These are phyloP conservation scores for Ahaetulla prasina DNA, from an alignment of 2,113 vertebrate species.

Conservation along the genomic window DNA sequence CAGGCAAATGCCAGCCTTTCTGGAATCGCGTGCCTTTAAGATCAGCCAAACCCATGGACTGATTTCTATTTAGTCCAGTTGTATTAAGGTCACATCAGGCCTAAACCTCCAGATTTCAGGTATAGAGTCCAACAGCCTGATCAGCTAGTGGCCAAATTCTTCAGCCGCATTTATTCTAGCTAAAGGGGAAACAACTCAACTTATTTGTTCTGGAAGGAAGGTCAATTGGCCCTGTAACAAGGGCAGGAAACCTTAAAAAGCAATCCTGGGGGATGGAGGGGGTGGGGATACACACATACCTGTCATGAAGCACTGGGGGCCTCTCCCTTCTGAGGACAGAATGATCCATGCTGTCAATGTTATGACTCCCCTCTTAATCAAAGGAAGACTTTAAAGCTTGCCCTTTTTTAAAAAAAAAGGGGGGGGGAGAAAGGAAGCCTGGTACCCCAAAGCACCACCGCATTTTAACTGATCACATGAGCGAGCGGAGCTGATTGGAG, in stretches of 20 bases:
- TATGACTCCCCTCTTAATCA: slow-evolving; percentile 66
- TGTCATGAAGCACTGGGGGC: slow-evolving; percentile 78
- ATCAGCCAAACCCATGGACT: not conserved
- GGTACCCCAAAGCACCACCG: not conserved
- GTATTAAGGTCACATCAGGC: not conserved
- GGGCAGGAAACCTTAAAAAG: not conserved
- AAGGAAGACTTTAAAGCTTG: slow-evolving; percentile 41
- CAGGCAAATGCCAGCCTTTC: not conserved
- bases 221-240: not conserved
- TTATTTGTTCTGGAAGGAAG: not conserved
- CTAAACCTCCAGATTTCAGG: not conserved
- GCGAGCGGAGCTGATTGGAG: not conserved
- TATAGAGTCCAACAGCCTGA: not conserved
- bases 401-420: not conserved
- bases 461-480: not conserved
- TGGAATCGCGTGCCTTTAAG: not conserved
- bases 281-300: slow-evolving; percentile 60
- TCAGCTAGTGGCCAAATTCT: not conserved
- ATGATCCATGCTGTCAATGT: slow-evolving; percentile 77
- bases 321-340: slow-evolving; percentile 81
- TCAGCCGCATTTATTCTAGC: not conserved
- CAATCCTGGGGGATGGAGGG: not conserved
- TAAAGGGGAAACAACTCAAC: not conserved
- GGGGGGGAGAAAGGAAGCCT: not conserved
- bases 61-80: not conserved